A percentile compares a stretch with the other conserved stretches of the same genome.
Conservation (phyloP, 2,888 invertebrate species). For the Lasioglossum zephyrum region DNA sequence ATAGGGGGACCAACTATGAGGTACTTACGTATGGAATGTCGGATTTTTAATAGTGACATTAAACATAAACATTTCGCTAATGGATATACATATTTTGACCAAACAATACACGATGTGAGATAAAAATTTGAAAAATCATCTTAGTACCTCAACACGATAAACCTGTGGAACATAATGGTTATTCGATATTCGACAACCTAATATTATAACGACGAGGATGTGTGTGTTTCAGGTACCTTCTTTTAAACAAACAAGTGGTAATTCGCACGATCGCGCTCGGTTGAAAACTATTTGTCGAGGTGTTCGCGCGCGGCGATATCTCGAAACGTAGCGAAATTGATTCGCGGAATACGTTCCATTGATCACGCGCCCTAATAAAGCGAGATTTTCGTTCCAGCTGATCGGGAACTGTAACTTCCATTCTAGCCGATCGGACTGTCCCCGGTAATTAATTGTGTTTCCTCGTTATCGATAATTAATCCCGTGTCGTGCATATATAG, state of each 20-base stretch:
- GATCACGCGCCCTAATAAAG: background rate
- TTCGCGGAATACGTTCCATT: background rate
- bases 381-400: slow-evolving; percentile 45
- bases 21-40: background rate
- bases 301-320: background rate
- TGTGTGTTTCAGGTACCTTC: too few relatives aligned
- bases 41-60: background rate
- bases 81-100: too few relatives aligned
- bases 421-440: slow-evolving; percentile 39
- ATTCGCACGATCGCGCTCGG: too few relatives aligned
- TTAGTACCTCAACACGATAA: too few relatives aligned
- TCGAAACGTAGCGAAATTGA: background rate
- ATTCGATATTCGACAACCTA: too few relatives aligned
- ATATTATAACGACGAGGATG: too few relatives aligned
- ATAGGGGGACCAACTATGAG: background rate
- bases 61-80: background rate
- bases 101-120: too few relatives aligned
- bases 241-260: too few relatives aligned
- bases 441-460: slow-evolving; percentile 65
- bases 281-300: background rate
- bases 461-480: slow-evolving; percentile 74
- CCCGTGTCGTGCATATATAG: slow-evolving; percentile 53
- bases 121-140: too few relatives aligned
- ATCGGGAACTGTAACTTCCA: slow-evolving; percentile 37
- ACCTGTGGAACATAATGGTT: too few relatives aligned